Evolutionary conservation across 2,113 vertebrate genomes (phyloP).

Genomic region (Melospiza georgiana): DNA sequence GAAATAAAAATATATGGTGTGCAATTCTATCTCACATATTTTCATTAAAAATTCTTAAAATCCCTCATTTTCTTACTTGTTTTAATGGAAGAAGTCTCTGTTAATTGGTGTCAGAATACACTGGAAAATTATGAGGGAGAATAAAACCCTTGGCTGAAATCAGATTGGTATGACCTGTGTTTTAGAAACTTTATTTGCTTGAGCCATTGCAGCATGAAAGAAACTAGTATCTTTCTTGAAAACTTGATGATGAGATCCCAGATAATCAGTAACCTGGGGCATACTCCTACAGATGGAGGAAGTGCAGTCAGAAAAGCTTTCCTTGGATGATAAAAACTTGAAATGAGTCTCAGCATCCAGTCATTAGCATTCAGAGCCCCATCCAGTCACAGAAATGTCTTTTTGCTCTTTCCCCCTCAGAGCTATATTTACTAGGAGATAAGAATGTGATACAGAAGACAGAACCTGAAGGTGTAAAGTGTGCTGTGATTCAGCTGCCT

Average conservation of each 20-base stretch:
- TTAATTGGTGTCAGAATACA: neutral
- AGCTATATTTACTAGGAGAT: fast-evolving
- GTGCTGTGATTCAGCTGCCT: neutral
- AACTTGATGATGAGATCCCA: neutral
- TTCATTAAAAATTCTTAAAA: neutral
- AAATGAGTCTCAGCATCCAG: neutral
- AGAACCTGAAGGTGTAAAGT: neutral
- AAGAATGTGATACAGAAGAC: neutral
- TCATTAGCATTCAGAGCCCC: neutral
- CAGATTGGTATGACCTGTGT: neutral
- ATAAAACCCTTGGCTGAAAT: neutral
- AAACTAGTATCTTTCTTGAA: slow-evolving; percentile 14
- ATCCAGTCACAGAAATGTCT: neutral
- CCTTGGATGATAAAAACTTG: neutral
- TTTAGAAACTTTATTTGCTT: neutral
- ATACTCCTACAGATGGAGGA: neutral
- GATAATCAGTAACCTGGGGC: slow-evolving; percentile 16
- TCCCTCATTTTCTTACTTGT: neutral
- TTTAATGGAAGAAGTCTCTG: neutral
- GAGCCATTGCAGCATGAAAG: neutral
- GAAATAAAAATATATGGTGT: neutral
- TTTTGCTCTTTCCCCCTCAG: neutral
- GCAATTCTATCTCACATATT: neutral
- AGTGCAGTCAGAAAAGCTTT: neutral
- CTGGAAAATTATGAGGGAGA: neutral